Conservation (phyloP, 2,113 vertebrate species). For the Sakesphorus luctuosus region DNA sequence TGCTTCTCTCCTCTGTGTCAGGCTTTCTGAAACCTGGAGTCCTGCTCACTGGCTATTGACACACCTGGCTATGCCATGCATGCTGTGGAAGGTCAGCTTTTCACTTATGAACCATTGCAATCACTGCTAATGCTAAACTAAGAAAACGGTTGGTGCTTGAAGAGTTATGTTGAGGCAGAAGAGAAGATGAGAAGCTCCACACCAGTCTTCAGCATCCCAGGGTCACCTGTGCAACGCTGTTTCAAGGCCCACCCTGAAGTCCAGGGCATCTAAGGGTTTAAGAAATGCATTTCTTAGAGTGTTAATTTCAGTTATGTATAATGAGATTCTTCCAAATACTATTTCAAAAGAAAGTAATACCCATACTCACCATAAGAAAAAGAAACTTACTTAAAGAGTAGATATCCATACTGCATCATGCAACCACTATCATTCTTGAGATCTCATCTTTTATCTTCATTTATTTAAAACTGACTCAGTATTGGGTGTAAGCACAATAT, state of each 20-base stretch:
- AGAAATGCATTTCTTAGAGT: not conserved
- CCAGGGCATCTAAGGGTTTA: not conserved
- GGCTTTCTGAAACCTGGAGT: not conserved
- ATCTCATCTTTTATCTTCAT: not conserved
- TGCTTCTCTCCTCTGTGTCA: not conserved
- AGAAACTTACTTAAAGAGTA: not conserved
- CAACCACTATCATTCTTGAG: not conserved
- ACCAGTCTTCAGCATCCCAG: not conserved
- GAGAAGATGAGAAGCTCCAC: not conserved
- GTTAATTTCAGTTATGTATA: not conserved
- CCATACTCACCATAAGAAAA: not conserved
- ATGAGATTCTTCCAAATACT: not conserved
- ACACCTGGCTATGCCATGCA: rapidly evolving
- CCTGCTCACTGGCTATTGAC: not conserved
- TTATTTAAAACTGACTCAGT: not conserved
- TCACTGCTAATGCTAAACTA: not conserved
- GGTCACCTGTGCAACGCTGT: not conserved
- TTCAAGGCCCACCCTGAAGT: not conserved
- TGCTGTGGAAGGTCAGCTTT: not conserved
- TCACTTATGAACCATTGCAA: not conserved
- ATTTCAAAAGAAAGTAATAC: not conserved
- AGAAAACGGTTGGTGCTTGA: not conserved
- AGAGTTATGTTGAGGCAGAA: not conserved
- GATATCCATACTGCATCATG: not conserved
- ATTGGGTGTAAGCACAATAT: not conserved